Percentiles rank a stretch among this genome's conserved stretches.
Evolutionary conservation across 2,888 invertebrate genomes (phyloP).

Genomic region (Augiades crinisus): DNA sequence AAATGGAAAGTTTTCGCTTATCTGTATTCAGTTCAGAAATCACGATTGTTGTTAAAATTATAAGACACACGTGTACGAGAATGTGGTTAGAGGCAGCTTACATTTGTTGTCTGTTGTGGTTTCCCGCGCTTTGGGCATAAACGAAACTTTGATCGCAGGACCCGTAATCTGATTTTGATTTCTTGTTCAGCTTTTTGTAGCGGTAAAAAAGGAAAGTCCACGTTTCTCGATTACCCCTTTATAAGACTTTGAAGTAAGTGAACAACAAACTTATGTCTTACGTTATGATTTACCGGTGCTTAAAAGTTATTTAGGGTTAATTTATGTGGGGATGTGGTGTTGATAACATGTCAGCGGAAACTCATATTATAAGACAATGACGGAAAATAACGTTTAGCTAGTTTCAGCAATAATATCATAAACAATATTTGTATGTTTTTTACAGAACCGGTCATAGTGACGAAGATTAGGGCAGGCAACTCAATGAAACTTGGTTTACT

Average conservation of each 20-base stretch:
- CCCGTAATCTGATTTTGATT: conserved; percentile 71
- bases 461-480: too few species aligned
- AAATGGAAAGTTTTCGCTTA: conserved; percentile 23
- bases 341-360: too few species aligned
- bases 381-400: too few species aligned
- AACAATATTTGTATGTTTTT: too few species aligned
- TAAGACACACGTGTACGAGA: conserved; percentile 44
- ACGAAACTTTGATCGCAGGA: conserved; percentile 69
- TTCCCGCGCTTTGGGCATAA: conserved; percentile 46
- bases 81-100: conserved; percentile 51
- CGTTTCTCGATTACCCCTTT: conserved; percentile 47
- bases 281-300: conserved; percentile 22
- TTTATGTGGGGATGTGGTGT: too few species aligned
- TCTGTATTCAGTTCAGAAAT: conserved; percentile 36
- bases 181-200: conserved; percentile 65
- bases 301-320: too few species aligned
- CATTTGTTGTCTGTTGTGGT: conserved; percentile 41
- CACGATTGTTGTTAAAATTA: conserved; percentile 45
- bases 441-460: too few species aligned
- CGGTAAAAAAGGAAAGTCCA: conserved; percentile 61
- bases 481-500: too few species aligned
- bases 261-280: conserved; percentile 29
- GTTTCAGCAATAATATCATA: too few species aligned
- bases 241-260: conserved; percentile 48
- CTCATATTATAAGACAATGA: too few species aligned